Conservation (phyloP, 2,888 invertebrate genomes). For the Galeruca laticollis region DNA sequence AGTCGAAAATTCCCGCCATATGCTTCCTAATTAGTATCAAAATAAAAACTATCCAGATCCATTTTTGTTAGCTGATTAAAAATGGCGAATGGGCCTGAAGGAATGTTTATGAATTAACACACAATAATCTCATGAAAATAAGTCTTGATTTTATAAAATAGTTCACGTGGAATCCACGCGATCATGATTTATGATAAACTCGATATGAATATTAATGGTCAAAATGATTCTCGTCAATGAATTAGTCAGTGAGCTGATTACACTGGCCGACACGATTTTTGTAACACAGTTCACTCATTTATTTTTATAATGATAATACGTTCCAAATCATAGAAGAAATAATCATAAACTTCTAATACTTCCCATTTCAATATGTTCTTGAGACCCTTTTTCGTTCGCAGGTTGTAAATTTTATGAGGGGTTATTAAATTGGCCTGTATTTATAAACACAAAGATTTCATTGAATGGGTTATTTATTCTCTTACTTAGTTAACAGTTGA, state of each 20-base stretch:
- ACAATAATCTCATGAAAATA: slow-evolving; percentile 41
- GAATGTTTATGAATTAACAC: slow-evolving; percentile 42
- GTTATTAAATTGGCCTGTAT: too few species aligned
- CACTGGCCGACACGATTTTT: too few species aligned
- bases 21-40: slow-evolving; percentile 22
- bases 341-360: too few species aligned
- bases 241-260: slow-evolving; percentile 10
- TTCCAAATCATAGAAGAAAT: too few species aligned
- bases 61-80: slow-evolving; percentile 40
- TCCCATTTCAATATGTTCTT: too few species aligned
- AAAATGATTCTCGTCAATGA: slow-evolving; percentile 11
- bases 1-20: neutral
- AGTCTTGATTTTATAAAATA: slow-evolving; percentile 36
- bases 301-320: too few species aligned
- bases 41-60: slow-evolving; percentile 23
- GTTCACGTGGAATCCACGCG: slow-evolving; percentile 24
- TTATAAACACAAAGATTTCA: too few species aligned
- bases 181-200: slow-evolving; percentile 16
- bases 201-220: slow-evolving; percentile 27
- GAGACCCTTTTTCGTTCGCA: too few species aligned
- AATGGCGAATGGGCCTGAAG: slow-evolving; percentile 26
- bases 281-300: neutral
- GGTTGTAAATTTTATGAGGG: too few species aligned
- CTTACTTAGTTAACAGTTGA: too few species aligned
- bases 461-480: too few species aligned